Percentiles rank a stretch among this genome's conserved stretches.
Conservation (phyloP, 1,140 invertebrate genomes). For the Pomacea maculata region DNA sequence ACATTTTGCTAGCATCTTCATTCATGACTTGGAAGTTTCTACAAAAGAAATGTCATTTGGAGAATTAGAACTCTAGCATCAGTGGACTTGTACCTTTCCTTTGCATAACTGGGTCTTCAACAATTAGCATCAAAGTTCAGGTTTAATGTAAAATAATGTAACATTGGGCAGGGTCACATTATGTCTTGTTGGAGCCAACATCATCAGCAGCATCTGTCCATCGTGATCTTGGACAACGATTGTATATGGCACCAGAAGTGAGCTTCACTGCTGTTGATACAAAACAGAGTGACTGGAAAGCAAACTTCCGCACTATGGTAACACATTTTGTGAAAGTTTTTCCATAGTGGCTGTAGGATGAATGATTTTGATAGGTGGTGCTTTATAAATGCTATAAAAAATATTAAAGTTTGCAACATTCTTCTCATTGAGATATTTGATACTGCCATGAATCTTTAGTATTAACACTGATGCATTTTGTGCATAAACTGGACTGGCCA, state of each 20-base stretch:
- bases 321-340: background rate
- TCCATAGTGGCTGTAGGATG: background rate
- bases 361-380: background rate
- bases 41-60: no score
- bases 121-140: background rate
- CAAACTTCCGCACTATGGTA: slow-evolving; percentile 43
- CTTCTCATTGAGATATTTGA: background rate
- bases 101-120: no score
- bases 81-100: no score
- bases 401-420: background rate
- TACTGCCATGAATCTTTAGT: background rate
- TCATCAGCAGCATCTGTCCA: slow-evolving; percentile 62
- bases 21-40: no score
- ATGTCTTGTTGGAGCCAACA: slow-evolving; percentile 57
- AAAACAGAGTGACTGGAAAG: slow-evolving; percentile 36
- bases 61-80: no score
- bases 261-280: slow-evolving; percentile 57
- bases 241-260: slow-evolving; percentile 65
- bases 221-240: slow-evolving; percentile 62
- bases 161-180: slow-evolving; percentile 52
- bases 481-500: no score
- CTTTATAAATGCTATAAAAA: background rate
- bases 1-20: no score
- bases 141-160: background rate
- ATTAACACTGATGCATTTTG: no score